Conservation (phyloP, 2,113 vertebrate species). For the Oreochromis tanganicae region DNA sequence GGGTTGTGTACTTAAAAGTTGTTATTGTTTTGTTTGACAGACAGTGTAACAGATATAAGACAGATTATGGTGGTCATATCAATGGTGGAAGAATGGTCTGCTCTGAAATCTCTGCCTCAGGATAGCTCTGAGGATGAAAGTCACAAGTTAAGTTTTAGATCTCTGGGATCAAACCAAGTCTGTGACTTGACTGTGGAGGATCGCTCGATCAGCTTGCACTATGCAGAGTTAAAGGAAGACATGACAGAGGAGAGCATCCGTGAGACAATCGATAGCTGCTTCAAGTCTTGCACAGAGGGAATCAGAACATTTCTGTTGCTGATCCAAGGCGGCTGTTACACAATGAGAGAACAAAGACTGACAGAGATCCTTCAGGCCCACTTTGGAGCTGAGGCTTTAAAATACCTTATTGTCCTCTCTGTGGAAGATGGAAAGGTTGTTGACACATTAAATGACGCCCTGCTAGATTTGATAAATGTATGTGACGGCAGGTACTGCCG, state of each 20-base stretch:
- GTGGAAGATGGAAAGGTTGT: constrained; percentile 7
- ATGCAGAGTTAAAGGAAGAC: neutral
- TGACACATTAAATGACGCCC: neutral
- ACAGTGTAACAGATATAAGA: neutral
- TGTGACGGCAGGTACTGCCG: constrained; percentile 23
- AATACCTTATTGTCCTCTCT: constrained; percentile 21
- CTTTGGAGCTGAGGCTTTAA: constrained; percentile 21
- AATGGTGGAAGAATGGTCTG: neutral
- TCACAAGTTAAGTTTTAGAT: neutral
- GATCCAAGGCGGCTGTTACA: constrained; percentile 24
- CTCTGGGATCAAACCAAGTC: neutral
- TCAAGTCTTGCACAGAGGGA: neutral
- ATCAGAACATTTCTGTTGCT: constrained; percentile 20
- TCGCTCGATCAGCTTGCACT: neutral
- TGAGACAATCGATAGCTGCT: neutral
- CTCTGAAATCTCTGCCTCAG: constrained; percentile 5
- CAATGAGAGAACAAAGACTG: neutral
- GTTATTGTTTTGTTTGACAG: neutral
- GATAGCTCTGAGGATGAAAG: neutral
- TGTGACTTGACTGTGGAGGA: neutral
- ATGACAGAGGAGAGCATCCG: neutral
- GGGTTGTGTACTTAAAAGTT: neutral
- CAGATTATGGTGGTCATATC: constrained; percentile 22
- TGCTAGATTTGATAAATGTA: constrained; percentile 31
- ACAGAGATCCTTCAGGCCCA: constrained; percentile 13